Evolutionary conservation across 2,113 vertebrate genomes (phyloP), one percentile per base, ranked within the genome.

Genomic region (Jacana jacana): DNA sequence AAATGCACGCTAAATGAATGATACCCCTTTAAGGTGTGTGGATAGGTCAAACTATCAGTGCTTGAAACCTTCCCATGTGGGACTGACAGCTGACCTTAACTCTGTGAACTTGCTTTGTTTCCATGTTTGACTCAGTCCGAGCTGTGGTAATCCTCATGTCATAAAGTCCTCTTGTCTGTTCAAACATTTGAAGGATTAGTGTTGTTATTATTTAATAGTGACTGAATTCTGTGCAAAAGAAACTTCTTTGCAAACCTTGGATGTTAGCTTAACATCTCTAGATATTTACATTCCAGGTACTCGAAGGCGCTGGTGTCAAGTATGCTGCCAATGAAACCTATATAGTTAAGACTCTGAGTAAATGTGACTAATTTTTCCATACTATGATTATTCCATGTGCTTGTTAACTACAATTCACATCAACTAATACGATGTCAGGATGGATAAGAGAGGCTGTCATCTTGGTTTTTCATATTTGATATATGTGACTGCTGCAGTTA

Each of bases 1-100:
- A 82, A 60, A 73, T 20, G n/a, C 4, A 6, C 0, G 6, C 33
- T 52, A 40, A 71, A 58, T 63, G 25, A 70, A 35, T 78, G 27
- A 14, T 17, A 60, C 2, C 5, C 6, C 70, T 86, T 78, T 42
- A 16, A 81, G 28, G 9, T 39, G 10, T 0, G 1, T 0, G 5
- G 16, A 48, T 66, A 51, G 46, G 23, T 63, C 25, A 68, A 48
- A 39, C 8, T 42, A 24, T 11, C 12, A 49, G 48, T 68, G 14
- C 77, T 83, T 4, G 13, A 40, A 88, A 52, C 37, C 51, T 9
- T 42, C 17, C 17, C 18, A 4, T 25, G 7, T n/a, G n/a, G 31
- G 68, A 55, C 46, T 58, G 46, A 42, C 31, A 66, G 46, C 42
- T 86, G 57, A 48, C 37, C 22, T 73, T 60, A 52, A 55, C 14